These are phyloP conservation scores for Polyommatus icarus DNA, from an alignment of 2,888 invertebrate genomes.

Conservation along the genomic window DNA sequence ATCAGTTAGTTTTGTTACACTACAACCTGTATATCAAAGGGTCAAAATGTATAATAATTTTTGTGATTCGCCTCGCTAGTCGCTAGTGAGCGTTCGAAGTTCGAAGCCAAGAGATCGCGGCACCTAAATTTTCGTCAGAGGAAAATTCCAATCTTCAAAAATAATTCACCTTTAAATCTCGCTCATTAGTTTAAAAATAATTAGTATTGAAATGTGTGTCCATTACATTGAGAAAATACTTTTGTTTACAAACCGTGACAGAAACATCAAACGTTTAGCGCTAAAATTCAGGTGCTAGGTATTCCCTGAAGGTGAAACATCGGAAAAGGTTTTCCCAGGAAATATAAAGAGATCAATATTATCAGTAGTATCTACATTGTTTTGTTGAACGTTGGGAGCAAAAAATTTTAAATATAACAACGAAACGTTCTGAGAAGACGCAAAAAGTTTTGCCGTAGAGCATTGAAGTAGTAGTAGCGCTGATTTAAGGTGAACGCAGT, in stretches of 20 bases:
- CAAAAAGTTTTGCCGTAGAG: neutral
- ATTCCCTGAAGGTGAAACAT: neutral
- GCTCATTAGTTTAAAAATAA: neutral
- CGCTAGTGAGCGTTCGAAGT: no score
- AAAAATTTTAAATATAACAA: neutral
- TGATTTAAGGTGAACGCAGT: no score
- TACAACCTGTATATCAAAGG: no score
- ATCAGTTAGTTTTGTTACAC: no score
- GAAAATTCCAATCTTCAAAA: neutral
- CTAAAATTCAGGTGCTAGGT: constrained; percentile 8
- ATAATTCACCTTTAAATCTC: neutral
- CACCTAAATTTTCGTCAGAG: neutral
- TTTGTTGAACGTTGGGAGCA: neutral
- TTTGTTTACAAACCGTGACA: neutral
- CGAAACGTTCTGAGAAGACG: neutral
- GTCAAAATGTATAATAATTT: no score
- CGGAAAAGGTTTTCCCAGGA: neutral
- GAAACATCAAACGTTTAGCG: neutral
- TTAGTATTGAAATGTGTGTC: neutral
- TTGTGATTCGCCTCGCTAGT: no score
- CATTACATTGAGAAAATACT: neutral
- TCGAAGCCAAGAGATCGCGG: no score
- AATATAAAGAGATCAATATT: neutral
- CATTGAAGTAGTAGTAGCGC: neutral
- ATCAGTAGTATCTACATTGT: neutral